Evolutionary conservation across 2,888 invertebrate species (phyloP).

Genomic region (Drosophila borealis): DNA sequence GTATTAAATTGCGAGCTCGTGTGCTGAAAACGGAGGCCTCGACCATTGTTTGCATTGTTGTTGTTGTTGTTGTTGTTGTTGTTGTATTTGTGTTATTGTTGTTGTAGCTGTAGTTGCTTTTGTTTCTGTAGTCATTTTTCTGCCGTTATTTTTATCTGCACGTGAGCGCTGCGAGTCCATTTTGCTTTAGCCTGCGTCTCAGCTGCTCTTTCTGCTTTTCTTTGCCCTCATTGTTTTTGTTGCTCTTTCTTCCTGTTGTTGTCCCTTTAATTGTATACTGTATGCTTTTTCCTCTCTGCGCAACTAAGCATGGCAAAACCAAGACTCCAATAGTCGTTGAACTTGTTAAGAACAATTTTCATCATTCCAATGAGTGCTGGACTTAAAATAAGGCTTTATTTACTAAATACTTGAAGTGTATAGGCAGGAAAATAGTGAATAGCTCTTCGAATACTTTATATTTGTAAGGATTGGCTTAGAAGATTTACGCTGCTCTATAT

Average conservation of each 20-base stretch:
- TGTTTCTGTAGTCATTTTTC: constrained; percentile 68
- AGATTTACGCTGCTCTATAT: no score
- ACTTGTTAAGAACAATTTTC: background rate
- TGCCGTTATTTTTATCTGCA: constrained; percentile 77
- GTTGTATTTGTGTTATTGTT: constrained; percentile 17
- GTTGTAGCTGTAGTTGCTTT: constrained; percentile 32
- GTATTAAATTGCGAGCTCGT: constrained; percentile 78
- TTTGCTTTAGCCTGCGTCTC: constrained; percentile 40
- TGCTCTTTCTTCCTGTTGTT: background rate
- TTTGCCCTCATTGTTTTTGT: constrained; percentile 11
- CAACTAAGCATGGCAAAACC: constrained; percentile 3
- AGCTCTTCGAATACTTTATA: no score
- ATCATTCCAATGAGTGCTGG: constrained; percentile 1
- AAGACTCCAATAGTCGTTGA: constrained; percentile 27
- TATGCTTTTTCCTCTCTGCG: constrained; percentile 50
- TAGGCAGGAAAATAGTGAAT: no score
- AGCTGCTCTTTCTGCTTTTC: constrained; percentile 14
- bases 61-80: constrained; percentile 27
- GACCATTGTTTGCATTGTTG: constrained; percentile 48
- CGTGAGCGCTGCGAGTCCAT: constrained; percentile 66
- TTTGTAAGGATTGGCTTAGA: no score
- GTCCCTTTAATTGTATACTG: constrained; percentile 62
- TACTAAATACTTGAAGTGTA: no score
- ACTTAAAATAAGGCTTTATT: constrained; percentile 1
- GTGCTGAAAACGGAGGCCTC: constrained; percentile 44